A percentile compares a stretch with the other conserved stretches of the same genome.
Conservation (phyloP, 1,140 invertebrate species). For the Zaprionus tsacasi region DNA sequence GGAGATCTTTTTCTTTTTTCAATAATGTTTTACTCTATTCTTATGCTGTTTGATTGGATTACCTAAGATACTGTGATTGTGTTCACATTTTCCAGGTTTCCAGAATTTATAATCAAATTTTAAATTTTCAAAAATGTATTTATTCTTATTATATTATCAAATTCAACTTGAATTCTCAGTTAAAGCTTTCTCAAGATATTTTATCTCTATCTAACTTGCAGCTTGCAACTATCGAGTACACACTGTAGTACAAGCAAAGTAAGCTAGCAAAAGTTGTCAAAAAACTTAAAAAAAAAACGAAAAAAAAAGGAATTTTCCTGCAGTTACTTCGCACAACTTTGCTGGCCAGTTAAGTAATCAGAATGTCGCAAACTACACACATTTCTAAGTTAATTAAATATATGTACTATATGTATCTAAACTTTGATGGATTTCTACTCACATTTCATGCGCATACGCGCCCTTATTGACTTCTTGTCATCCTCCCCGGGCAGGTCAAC, state of each 20-base stretch:
- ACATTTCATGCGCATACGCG: constrained; percentile 77
- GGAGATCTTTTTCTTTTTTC: no score
- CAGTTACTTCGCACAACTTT: neutral
- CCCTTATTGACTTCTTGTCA: constrained; percentile 79
- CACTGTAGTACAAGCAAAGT: neutral
- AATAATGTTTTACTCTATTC: no score
- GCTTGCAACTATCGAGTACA: neutral
- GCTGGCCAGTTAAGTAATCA: constrained; percentile 2
- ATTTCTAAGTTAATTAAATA: neutral
- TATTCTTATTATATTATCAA: no score
- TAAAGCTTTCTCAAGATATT: no score
- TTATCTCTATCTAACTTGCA: no score
- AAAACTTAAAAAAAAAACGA: neutral
- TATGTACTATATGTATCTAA: neutral
- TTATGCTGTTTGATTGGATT: no score
- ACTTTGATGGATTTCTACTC: constrained; percentile 22
- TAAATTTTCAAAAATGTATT: no score
- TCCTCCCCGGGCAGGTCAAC: constrained; percentile 73
- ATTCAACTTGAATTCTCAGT: no score
- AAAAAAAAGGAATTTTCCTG: neutral
- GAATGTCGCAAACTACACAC: neutral
- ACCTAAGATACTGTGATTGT: no score
- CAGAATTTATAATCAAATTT: no score
- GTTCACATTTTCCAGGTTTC: no score
- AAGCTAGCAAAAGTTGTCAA: neutral